phyloP scores from a whole-genome alignment of 2,888 invertebrate genomes.

The Amiota communis region DNA sequence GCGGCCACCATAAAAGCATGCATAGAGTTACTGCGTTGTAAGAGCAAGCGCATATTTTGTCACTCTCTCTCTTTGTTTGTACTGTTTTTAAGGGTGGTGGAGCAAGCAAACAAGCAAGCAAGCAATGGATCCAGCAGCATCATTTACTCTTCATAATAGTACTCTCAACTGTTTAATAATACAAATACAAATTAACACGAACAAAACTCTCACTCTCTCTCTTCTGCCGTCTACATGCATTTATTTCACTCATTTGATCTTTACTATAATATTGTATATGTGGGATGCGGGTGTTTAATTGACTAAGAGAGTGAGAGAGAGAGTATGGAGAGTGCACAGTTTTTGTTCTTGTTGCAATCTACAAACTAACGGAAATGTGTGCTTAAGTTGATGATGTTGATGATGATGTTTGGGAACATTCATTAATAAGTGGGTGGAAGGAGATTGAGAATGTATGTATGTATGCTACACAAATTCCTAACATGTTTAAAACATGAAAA shows the following conservation, averaged over 20 bases:
- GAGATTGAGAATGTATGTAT: not conserved
- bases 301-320: not conserved
- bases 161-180: no score
- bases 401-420: not conserved
- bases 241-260: not conserved
- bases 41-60: no score
- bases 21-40: no score
- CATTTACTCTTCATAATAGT: no score
- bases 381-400: not conserved
- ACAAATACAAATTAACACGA: no score
- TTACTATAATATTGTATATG: not conserved
- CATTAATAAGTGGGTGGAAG: not conserved
- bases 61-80: no score
- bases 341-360: not conserved
- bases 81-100: no score
- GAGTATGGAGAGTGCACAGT: not conserved
- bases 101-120: no score
- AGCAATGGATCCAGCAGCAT: no score
- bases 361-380: slow-evolving; percentile 13
- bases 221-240: not conserved
- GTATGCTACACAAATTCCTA: not conserved
- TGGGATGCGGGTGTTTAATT: not conserved
- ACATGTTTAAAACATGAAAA: slow-evolving; percentile 10
- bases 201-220: no score
- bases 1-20: no score